A percentile compares a stretch with the other conserved stretches of the same genome.
phyloP scores from a whole-genome alignment of 2,888 invertebrate species.

The Cartodere bifasciata region DNA sequence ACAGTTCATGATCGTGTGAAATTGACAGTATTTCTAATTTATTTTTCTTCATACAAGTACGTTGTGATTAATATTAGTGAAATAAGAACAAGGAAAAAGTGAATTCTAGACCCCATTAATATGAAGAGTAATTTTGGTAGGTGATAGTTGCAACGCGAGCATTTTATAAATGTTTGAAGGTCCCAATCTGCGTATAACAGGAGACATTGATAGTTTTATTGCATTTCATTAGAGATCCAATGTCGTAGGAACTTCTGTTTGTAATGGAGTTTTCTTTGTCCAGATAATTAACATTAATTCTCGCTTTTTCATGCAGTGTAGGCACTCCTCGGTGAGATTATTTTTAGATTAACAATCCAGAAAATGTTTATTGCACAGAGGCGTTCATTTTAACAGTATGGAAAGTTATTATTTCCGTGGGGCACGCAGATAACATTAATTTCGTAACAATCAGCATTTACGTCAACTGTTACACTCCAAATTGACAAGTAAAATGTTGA shows the following conservation, averaged over 20 bases:
- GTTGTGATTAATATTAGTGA: constrained; percentile 6
- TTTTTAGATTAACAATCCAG: constrained; percentile 8
- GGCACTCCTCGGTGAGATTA: constrained; percentile 9
- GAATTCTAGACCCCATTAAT: constrained; percentile 2
- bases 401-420: constrained; percentile 12
- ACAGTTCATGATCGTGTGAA: constrained; percentile 15
- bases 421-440: constrained; percentile 1
- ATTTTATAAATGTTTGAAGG: no score
- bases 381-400: constrained; percentile 8
- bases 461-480: constrained; percentile 12
- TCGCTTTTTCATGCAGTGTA: not conserved
- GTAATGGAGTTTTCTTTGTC: constrained; percentile 27
- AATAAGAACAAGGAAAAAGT: not conserved
- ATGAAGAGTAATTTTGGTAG: constrained; percentile 21
- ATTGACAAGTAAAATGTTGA: constrained; percentile 14
- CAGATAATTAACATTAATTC: constrained; percentile 11
- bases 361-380: constrained; percentile 3
- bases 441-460: not conserved
- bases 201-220: constrained; percentile 28
- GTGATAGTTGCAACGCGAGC: no score
- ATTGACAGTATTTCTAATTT: no score
- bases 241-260: constrained; percentile 24
- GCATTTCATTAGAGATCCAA: constrained; percentile 27
- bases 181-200: no score
- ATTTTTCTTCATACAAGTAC: constrained; percentile 9